phyloP scores from a whole-genome alignment of 2,797 vertebrate species.

The Prunella strophiata region DNA sequence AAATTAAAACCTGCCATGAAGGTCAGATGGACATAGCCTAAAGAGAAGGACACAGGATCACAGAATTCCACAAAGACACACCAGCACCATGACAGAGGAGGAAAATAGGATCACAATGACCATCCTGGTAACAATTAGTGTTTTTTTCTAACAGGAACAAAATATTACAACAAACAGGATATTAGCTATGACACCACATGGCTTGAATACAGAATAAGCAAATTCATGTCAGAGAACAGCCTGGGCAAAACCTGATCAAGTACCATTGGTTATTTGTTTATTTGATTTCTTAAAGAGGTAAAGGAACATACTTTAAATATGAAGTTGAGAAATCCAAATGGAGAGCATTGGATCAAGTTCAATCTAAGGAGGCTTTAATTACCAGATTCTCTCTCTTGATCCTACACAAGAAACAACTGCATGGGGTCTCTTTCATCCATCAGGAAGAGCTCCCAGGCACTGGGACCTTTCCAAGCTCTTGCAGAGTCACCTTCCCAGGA shows the following conservation, averaged over 20 bases:
- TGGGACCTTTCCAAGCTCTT: not conserved
- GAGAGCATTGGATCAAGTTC: not conserved
- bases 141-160: not conserved
- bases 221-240: not conserved
- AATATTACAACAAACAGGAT: not conserved
- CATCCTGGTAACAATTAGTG: not conserved
- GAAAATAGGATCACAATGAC: not conserved
- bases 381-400: not conserved
- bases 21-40: not conserved
- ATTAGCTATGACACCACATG: not conserved
- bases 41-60: not conserved
- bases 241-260: not conserved
- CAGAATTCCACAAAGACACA: not conserved
- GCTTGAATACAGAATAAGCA: not conserved
- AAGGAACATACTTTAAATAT: not conserved
- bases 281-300: not conserved
- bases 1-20: accelerated
- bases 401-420: accelerated
- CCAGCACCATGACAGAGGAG: accelerated
- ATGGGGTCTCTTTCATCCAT: not conserved
- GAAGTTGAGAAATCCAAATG: not conserved
- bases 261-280: too few species aligned
- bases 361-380: accelerated
- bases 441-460: not conserved
- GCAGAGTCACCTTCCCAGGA: not conserved